These are phyloP conservation scores for Tinamus guttatus DNA, from an alignment of 2,113 vertebrate species.

Conservation along the genomic window DNA sequence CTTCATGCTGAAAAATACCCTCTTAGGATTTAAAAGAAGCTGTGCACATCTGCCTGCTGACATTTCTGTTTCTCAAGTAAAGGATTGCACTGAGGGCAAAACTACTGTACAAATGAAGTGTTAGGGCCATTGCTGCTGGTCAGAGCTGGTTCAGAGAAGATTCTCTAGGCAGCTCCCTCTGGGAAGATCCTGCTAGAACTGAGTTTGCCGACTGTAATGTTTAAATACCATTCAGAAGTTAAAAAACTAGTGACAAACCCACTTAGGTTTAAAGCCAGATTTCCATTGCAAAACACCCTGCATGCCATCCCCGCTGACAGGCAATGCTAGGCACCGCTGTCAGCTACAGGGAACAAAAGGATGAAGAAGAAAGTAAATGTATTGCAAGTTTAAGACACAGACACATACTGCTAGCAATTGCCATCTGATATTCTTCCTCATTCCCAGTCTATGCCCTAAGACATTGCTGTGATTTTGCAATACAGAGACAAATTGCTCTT, in stretches of 20 bases:
- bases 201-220: constrained; percentile 33
- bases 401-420: constrained; percentile 21
- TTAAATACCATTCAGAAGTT: constrained; percentile 63
- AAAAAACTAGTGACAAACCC: constrained; percentile 64
- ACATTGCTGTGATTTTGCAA: constrained; percentile 32
- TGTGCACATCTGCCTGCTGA: constrained; percentile 2
- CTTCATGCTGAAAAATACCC: constrained; percentile 30
- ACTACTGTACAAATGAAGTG: background rate
- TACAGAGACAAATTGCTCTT: background rate
- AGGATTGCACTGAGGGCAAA: background rate
- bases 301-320: constrained; percentile 63
- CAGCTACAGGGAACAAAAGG: constrained; percentile 66
- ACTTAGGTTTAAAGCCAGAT: constrained; percentile 70
- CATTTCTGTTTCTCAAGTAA: constrained; percentile 38
- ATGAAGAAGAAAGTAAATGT: constrained; percentile 59
- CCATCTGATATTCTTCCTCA: constrained; percentile 36
- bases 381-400: constrained; percentile 44
- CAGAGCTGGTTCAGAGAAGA: constrained; percentile 37
- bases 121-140: constrained; percentile 15
- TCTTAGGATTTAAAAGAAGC: constrained; percentile 35
- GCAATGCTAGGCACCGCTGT: constrained; percentile 54
- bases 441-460: constrained; percentile 20
- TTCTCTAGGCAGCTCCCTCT: constrained; percentile 15
- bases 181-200: constrained; percentile 22
- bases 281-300: constrained; percentile 72